Conservation (phyloP, 2,113 vertebrate genomes). For the Merops nubicus region DNA sequence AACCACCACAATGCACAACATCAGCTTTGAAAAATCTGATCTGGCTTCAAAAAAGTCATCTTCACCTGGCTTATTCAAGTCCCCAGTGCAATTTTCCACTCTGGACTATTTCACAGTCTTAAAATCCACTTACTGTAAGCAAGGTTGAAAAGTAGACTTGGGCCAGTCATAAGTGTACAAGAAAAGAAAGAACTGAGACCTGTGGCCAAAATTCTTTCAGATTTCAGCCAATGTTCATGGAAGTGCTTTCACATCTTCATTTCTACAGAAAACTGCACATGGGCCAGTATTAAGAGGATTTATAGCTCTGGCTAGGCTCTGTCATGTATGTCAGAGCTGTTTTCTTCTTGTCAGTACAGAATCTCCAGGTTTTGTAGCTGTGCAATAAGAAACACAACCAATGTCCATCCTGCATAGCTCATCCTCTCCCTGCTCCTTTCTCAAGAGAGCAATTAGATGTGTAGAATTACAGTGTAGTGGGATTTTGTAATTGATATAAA, state of each 20-base stretch:
- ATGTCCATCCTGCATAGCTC: neutral
- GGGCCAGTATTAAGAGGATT: neutral
- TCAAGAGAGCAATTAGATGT: neutral
- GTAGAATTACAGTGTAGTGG: neutral
- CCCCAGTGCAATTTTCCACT: neutral
- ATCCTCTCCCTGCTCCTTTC: neutral
- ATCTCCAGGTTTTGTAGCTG: neutral
- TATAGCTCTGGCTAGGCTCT: neutral
- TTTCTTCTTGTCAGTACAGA: neutral
- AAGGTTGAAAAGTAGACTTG: neutral
- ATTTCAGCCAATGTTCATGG: neutral
- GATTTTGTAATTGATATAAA: neutral
- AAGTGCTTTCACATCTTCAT: neutral
- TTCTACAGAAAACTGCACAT: neutral
- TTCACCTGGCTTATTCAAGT: neutral
- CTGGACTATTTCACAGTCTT: neutral
- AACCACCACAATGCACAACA: neutral
- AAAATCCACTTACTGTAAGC: neutral
- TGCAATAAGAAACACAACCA: neutral
- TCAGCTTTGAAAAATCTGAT: neutral
- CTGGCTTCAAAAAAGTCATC: neutral
- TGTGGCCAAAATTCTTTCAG: neutral
- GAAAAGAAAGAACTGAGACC: neutral
- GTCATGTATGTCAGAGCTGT: fast-evolving
- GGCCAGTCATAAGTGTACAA: neutral